Percentiles rank a stretch among this genome's conserved stretches.
Evolutionary conservation across 1,140 invertebrate species (phyloP).

Genomic region (Papilio polyxenes): DNA sequence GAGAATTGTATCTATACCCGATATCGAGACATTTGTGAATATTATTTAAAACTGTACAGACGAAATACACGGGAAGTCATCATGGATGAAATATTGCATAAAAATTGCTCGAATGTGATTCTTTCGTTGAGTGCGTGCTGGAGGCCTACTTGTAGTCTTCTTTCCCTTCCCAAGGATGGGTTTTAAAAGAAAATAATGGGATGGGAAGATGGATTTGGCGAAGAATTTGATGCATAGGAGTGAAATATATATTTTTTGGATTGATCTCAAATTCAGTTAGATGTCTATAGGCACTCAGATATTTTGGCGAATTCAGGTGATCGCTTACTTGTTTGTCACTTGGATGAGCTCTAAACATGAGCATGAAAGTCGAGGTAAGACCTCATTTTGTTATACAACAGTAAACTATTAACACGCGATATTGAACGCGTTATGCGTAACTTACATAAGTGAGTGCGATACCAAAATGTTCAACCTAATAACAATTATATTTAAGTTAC

Average conservation of each 20-base stretch:
- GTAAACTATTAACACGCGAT: conserved; percentile 9
- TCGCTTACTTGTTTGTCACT: too few species aligned
- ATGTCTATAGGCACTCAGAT: too few species aligned
- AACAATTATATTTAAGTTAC: conserved; percentile 6
- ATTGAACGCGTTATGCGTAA: conserved; percentile 14
- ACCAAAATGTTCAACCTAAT: neutral
- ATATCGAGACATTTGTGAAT: conserved; percentile 33
- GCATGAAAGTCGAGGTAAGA: neutral
- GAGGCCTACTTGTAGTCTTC: too few species aligned
- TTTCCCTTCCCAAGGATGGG: too few species aligned
- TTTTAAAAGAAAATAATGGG: too few species aligned
- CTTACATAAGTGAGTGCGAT: conserved; percentile 11
- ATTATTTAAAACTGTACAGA: conserved; percentile 11
- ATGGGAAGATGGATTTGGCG: too few species aligned
- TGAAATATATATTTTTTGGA: too few species aligned
- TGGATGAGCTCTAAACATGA: neutral
- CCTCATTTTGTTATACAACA: neutral
- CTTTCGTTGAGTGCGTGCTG: neutral
- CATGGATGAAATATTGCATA: neutral
- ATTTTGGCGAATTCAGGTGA: too few species aligned
- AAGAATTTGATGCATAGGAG: too few species aligned
- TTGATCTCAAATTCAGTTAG: too few species aligned
- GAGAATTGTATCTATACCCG: conserved; percentile 29
- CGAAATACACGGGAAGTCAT: conserved; percentile 28
- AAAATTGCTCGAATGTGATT: neutral